Evolutionary conservation across 2,888 invertebrate species (phyloP).

Genomic region (Sphaeridia pumilis): DNA sequence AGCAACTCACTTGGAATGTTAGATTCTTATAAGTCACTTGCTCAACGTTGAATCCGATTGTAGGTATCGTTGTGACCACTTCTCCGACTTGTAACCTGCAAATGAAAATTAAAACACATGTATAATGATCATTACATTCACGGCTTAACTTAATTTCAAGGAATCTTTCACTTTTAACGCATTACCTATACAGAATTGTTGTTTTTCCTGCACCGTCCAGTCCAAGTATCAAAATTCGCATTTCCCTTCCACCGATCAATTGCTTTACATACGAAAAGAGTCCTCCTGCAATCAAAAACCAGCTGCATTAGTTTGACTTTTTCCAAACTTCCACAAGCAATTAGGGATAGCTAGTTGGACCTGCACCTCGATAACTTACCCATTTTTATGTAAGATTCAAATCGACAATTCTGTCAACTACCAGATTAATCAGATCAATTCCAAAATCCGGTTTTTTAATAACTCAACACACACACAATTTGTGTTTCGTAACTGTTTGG

Average conservation of each 20-base stretch:
- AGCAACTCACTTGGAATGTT: conserved; percentile 70
- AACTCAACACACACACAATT: too few relatives aligned
- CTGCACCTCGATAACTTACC: too few relatives aligned
- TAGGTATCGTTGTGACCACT: conserved; percentile 87
- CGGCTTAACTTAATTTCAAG: background rate
- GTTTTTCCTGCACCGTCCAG: conserved; percentile 99
- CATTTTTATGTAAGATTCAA: too few relatives aligned
- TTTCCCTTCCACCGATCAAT: conserved; percentile 90
- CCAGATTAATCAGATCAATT: too few relatives aligned
- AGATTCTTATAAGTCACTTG: conserved; percentile 98
- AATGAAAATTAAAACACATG: conserved; percentile 11
- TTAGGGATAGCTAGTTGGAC: too few relatives aligned
- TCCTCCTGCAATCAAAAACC: conserved; percentile 55
- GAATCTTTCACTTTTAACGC: background rate
- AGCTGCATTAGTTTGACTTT: too few relatives aligned
- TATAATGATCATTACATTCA: conserved; percentile 2
- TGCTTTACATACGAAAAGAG: conserved; percentile 92
- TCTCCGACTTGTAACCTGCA: conserved; percentile 86
- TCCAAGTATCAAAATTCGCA: conserved; percentile 94
- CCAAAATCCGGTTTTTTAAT: too few relatives aligned
- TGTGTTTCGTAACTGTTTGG: too few relatives aligned
- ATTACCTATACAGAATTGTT: conserved; percentile 80
- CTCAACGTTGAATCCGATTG: conserved; percentile 98
- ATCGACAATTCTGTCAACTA: too few relatives aligned
- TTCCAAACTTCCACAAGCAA: too few relatives aligned